phyloP scores from a whole-genome alignment of 1,140 invertebrate species.

The Chlorops oryzae region DNA sequence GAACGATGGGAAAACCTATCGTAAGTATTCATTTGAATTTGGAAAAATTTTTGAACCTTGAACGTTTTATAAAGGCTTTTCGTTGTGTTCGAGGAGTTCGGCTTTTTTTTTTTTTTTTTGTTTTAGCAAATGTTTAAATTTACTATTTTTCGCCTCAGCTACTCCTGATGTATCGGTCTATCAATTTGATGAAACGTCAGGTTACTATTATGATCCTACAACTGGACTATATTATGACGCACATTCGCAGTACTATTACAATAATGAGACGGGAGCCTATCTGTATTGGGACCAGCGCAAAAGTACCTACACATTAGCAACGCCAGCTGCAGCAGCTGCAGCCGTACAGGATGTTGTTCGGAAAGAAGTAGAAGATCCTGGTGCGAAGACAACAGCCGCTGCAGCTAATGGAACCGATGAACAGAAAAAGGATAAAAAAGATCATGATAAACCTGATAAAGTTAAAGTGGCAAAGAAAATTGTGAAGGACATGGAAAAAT shows the following conservation, averaged over 20 bases:
- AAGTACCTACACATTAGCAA: slow-evolving; percentile 73
- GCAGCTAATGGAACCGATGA: slow-evolving; percentile 36
- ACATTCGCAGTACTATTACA: slow-evolving; percentile 89
- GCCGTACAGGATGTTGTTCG: slow-evolving; percentile 33
- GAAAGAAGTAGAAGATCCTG: slow-evolving; percentile 23
- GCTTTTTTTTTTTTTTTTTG: background rate
- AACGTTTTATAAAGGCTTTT: too few relatives aligned
- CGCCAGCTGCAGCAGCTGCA: slow-evolving; percentile 51
- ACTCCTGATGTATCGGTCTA: slow-evolving; percentile 86
- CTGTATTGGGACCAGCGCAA: slow-evolving; percentile 89
- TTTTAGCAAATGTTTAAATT: slow-evolving; percentile 12
- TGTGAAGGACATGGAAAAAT: slow-evolving; percentile 91
- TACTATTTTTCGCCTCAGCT: slow-evolving; percentile 51
- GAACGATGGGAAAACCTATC: slow-evolving; percentile 61
- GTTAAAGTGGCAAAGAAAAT: slow-evolving; percentile 97
- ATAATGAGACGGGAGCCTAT: slow-evolving; percentile 82
- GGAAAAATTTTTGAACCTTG: background rate
- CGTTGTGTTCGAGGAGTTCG: too few relatives aligned
- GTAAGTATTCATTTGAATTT: slow-evolving; percentile 48
- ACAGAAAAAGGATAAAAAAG: slow-evolving; percentile 46
- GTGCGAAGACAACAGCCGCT: slow-evolving; percentile 31
- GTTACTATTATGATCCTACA: slow-evolving; percentile 91
- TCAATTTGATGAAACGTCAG: slow-evolving; percentile 90
- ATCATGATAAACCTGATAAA: slow-evolving; percentile 61
- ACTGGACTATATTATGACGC: slow-evolving; percentile 95